phyloP scores from a whole-genome alignment of 2,797 vertebrate species.

The Emys orbicularis region DNA sequence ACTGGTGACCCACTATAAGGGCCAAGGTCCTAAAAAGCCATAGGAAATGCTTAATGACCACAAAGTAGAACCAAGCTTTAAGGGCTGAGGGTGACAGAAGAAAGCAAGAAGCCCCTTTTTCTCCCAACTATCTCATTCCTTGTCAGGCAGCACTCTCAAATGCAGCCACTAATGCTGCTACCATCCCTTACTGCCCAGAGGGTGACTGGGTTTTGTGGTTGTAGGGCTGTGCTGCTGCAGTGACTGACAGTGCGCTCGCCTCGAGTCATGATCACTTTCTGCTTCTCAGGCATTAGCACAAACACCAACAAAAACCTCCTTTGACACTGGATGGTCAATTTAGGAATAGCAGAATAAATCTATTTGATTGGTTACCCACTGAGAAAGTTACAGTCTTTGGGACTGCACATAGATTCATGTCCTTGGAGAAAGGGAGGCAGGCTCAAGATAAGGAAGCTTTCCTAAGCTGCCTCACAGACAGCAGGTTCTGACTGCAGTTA shows the following conservation, averaged over 20 bases:
- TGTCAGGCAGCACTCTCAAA: neutral
- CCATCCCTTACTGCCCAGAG: neutral
- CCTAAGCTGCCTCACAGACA: neutral
- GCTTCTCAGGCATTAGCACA: neutral
- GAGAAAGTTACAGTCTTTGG: neutral
- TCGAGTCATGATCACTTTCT: neutral
- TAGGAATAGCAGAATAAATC: neutral
- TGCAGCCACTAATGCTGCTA: neutral
- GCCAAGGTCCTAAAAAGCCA: neutral
- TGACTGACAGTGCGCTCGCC: neutral
- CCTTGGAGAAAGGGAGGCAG: neutral
- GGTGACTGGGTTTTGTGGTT: neutral
- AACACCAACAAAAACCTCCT: neutral
- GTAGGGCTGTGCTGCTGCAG: fast-evolving
- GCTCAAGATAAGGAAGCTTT: neutral
- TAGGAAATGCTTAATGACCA: neutral
- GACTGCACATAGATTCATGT: neutral
- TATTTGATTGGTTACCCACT: neutral
- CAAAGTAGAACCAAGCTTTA: too few species aligned
- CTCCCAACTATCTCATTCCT: neutral
- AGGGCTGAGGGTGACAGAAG: neutral
- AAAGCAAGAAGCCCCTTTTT: neutral
- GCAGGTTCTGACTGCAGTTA: slow-evolving; percentile 3
- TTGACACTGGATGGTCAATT: neutral
- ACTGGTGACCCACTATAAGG: neutral